Conservation (phyloP, 2,888 invertebrate species). For the Drosophila mimetica region DNA sequence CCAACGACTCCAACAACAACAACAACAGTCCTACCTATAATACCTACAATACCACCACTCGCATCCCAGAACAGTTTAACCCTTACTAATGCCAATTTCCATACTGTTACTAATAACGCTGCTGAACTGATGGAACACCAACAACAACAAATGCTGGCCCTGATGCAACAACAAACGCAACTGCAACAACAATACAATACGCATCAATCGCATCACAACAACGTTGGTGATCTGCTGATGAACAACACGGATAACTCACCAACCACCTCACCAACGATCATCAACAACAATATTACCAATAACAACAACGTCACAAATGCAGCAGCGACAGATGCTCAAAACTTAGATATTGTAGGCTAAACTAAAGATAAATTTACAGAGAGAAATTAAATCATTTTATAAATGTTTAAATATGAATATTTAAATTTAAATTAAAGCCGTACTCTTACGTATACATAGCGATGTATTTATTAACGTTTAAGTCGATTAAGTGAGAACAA, state of each 20-base stretch:
- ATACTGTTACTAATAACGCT: slow-evolving; percentile 82
- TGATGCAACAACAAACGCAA: slow-evolving; percentile 82
- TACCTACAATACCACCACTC: slow-evolving; percentile 40
- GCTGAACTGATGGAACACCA: slow-evolving; percentile 63
- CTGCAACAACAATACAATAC: slow-evolving; percentile 78
- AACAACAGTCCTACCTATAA: slow-evolving; percentile 27
- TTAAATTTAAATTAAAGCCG: slow-evolving; percentile 34
- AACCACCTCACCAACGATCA: slow-evolving; percentile 52
- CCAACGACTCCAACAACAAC: slow-evolving; percentile 50
- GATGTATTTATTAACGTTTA: slow-evolving; percentile 46
- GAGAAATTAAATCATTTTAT: slow-evolving; percentile 51
- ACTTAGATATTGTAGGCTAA: slow-evolving; percentile 85
- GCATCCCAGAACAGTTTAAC: slow-evolving; percentile 73
- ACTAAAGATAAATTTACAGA: slow-evolving; percentile 64
- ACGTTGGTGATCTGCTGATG: slow-evolving; percentile 55
- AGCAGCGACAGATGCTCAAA: slow-evolving; percentile 85
- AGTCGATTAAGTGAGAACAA: slow-evolving; percentile 28
- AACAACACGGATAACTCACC: slow-evolving; percentile 32
- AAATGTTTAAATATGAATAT: slow-evolving; percentile 48
- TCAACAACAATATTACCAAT: slow-evolving; percentile 54
- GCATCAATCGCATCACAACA: slow-evolving; percentile 53
- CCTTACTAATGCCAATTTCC: slow-evolving; percentile 82
- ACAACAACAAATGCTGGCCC: slow-evolving; percentile 81
- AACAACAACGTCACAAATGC: slow-evolving; percentile 51
- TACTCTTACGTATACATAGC: slow-evolving; percentile 44